Evolutionary conservation across 2,113 vertebrate genomes (phyloP).

Genomic region (Rhegmatorhina hoffmannsi): DNA sequence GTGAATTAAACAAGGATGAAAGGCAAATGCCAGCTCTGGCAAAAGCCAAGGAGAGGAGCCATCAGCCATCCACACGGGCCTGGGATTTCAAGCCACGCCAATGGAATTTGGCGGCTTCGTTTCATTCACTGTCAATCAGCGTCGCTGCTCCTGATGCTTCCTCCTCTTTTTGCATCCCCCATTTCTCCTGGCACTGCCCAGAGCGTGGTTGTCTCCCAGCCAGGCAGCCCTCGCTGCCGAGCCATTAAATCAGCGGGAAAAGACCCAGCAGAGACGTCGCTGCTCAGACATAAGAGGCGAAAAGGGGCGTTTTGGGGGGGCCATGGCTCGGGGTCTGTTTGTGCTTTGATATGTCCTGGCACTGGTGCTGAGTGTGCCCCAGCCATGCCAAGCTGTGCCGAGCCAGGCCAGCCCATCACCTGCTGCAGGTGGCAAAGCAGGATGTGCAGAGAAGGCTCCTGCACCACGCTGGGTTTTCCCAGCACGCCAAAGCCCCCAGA

Average conservation of each 20-base stretch:
- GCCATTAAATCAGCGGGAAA: conserved; percentile 26
- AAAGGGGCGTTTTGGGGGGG: not conserved
- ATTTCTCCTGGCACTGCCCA: conserved; percentile 45
- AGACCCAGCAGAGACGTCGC: not conserved
- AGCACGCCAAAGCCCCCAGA: not conserved
- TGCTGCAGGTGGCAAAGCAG: not conserved
- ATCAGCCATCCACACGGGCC: not conserved
- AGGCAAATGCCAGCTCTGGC: conserved; percentile 6
- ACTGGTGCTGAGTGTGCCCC: rapidly evolving
- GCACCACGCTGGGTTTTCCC: rapidly evolving
- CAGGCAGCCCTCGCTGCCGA: conserved; percentile 58
- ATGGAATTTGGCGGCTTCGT: conserved; percentile 53
- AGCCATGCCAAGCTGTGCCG: not conserved
- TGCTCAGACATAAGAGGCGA: conserved; percentile 40
- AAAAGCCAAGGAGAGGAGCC: conserved; percentile 47
- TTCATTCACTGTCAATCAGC: conserved; percentile 61
- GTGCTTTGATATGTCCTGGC: conserved; percentile 25
- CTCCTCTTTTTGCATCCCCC: conserved; percentile 19
- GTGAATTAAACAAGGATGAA: conserved; percentile 24
- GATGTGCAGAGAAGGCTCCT: not conserved
- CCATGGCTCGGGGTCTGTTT: not conserved
- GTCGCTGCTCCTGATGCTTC: not conserved
- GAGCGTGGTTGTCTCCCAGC: conserved; percentile 54
- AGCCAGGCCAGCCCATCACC: not conserved
- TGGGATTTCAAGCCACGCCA: conserved; percentile 20